A percentile compares a stretch with the other conserved stretches of the same genome.
These are phyloP conservation scores for Chymomyza procnemis DNA, from an alignment of 2,888 invertebrate genomes.

Conservation along the genomic window DNA sequence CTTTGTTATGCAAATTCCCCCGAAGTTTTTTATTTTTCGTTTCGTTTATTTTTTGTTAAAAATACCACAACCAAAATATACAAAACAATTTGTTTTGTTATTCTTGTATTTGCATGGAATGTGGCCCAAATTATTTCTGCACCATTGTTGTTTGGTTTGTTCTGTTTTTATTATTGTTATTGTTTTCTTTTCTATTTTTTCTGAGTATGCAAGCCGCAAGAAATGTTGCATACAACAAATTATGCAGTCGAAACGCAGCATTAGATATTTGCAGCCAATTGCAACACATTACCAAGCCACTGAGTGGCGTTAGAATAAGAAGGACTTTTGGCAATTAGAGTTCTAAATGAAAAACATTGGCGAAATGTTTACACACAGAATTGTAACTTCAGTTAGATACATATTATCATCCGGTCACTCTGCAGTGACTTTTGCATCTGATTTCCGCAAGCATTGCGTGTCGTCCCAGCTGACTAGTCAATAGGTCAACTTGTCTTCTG, in stretches of 20 bases:
- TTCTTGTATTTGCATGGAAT: slow-evolving; percentile 46
- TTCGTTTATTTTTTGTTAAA: slow-evolving; percentile 23
- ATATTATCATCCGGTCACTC: no score
- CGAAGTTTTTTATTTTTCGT: slow-evolving; percentile 26
- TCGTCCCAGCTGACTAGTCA: no score
- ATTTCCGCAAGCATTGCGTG: no score
- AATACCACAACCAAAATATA: not conserved
- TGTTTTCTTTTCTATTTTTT: not conserved
- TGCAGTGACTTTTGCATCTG: no score
- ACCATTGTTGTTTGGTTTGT: not conserved
- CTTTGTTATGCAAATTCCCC: slow-evolving; percentile 64
- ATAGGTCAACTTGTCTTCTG: no score
- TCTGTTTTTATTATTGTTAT: not conserved
- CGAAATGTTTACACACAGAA: no score
- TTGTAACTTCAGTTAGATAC: no score
- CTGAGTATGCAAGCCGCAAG: no score
- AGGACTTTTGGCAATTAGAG: not conserved
- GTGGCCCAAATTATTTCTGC: not conserved
- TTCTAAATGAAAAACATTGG: no score
- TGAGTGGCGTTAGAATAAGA: not conserved
- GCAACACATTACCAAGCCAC: not conserved
- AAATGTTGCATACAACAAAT: not conserved
- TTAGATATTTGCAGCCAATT: not conserved
- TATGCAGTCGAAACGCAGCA: not conserved
- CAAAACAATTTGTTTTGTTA: slow-evolving; percentile 35